phyloP scores from a whole-genome alignment of 2,113 vertebrate species.

The Butastur rufipennis region DNA sequence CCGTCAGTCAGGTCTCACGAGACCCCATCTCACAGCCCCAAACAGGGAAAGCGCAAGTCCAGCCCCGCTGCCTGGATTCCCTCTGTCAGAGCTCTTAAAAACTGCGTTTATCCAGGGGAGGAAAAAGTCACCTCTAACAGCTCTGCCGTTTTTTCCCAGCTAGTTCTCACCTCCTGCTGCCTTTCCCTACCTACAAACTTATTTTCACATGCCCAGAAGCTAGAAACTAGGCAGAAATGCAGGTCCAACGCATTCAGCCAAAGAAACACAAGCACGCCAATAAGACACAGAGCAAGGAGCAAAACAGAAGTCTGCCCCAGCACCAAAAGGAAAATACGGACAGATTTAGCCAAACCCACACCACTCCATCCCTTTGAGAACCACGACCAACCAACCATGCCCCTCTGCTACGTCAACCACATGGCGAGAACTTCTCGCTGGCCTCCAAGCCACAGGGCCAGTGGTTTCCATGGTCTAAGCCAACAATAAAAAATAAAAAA shows the following conservation, averaged over 20 bases:
- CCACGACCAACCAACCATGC: rapidly evolving
- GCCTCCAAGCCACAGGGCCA: rapidly evolving
- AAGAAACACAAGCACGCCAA: not conserved
- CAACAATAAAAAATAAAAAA: not conserved
- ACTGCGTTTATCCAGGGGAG: not conserved
- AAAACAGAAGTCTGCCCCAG: not conserved
- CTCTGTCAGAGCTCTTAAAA: not conserved
- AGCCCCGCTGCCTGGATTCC: not conserved
- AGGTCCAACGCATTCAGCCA: not conserved
- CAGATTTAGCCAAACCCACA: not conserved
- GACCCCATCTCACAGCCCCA: not conserved
- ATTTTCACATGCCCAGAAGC: rapidly evolving
- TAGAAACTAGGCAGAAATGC: not conserved
- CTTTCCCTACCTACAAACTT: not conserved
- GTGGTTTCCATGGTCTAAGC: not conserved
- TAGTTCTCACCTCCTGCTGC: not conserved
- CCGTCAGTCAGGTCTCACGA: not conserved
- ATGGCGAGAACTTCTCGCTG: rapidly evolving
- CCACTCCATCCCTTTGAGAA: not conserved
- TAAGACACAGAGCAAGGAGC: not conserved
- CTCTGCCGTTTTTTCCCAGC: not conserved
- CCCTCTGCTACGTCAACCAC: not conserved
- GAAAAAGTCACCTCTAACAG: not conserved
- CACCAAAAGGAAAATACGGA: rapidly evolving
- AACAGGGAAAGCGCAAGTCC: rapidly evolving